Evolutionary conservation across 2,888 invertebrate species (phyloP), one percentile per base, ranked within the genome.

Genomic region (Cartodere bifasciata): DNA sequence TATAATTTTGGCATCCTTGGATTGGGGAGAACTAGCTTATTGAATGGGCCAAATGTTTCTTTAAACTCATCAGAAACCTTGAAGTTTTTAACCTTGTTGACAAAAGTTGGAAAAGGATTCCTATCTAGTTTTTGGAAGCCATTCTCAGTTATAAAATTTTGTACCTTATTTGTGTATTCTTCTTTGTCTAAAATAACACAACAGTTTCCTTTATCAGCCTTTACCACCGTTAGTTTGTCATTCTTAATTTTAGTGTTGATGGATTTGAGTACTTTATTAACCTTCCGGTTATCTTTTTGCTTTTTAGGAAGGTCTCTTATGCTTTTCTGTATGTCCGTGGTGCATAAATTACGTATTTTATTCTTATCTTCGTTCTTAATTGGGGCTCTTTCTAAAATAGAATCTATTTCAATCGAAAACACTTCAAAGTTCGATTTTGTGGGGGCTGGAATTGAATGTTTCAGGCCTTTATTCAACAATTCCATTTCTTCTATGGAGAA

Each of bases 1-100:
- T 29, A 29, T n/a, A 29, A 16, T 9, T 29, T 29, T 9, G 29
- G 29, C 7, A 29, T 22, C 20, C 13, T 29, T 12, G 29, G 29
- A 14, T 29, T 22, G 13, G 21, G 22, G 11, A 13, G 5, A 29
- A 9, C 4, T 16, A 12, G 3, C 13, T 29, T 29, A 15, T 28
- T 14, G n/a, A 12, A 28, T 11, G 11, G 14, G 22, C 29, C 29
- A 29, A 23, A 23, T 3, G n/a, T 22, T 3, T 29, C 4, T 13
- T 22, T 16, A 11, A 29, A 29, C 11, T 29, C 29, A 15, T 29
- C 14, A 5, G 14, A 14, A 9, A 22, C 29, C 11, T 29, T 29
- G 16, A 22, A 22, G 13, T 29, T 29, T 10, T 29, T 29, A 7
- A 29, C 11, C 13, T 23, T 29, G 7, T 29, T 29, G 9, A 14